Evolutionary conservation across 2,113 vertebrate species (phyloP).

Genomic region (Anolis carolinensis): DNA sequence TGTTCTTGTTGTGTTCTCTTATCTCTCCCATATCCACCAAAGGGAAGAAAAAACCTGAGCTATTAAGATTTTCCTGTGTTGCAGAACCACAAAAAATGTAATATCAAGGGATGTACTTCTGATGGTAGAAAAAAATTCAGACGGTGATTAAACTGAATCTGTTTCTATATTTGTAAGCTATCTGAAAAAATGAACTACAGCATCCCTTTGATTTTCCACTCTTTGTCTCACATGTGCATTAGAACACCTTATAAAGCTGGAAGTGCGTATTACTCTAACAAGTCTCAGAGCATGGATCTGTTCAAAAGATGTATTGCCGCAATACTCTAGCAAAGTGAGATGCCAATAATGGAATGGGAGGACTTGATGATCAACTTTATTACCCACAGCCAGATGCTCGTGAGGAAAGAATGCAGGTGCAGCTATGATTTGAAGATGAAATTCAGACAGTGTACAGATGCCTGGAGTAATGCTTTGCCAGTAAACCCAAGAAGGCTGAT

Average conservation of each 20-base stretch:
- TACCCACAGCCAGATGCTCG: background rate
- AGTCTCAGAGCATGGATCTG: conserved; percentile 31
- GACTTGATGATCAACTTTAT: background rate
- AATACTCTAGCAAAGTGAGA: conserved; percentile 21
- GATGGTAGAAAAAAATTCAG: background rate
- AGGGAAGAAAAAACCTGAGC: background rate
- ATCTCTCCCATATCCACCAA: background rate
- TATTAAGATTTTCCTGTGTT: background rate
- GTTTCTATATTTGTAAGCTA: background rate
- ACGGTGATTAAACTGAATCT: background rate
- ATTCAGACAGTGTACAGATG: background rate
- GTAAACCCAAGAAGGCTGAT: conserved; percentile 24
- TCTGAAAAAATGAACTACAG: background rate
- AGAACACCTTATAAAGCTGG: background rate
- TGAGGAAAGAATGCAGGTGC: conserved; percentile 36
- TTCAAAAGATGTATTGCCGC: conserved; percentile 25
- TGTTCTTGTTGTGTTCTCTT: background rate
- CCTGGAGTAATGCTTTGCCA: conserved; percentile 25
- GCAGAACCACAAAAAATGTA: background rate
- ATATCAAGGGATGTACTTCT: background rate
- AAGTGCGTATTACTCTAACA: conserved; percentile 20
- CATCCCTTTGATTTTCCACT: background rate
- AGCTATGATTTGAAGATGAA: background rate
- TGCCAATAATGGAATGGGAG: conserved; percentile 24
- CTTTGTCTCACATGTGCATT: conserved; percentile 5